A percentile compares a stretch with the other conserved stretches of the same genome.
Conservation (phyloP, 2,888 invertebrate genomes). For the Nipponacmea schrenckii region DNA sequence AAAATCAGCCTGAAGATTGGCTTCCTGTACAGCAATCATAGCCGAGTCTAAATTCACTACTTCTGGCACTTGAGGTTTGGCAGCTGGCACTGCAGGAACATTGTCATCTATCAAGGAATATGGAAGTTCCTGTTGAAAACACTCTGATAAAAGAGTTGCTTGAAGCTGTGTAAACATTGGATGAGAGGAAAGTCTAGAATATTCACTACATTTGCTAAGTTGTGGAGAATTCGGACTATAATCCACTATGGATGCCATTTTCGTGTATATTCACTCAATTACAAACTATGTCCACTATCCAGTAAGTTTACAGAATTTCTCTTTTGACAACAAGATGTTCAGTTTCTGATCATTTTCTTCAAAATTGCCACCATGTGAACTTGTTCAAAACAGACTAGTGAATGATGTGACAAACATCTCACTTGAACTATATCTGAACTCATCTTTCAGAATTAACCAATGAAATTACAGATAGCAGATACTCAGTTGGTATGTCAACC, state of each 20-base stretch:
- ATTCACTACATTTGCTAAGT: not conserved
- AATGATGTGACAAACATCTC: too few species aligned
- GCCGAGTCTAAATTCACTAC: constrained; percentile 34
- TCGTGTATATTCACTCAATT: not conserved
- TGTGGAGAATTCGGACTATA: not conserved
- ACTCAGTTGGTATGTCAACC: too few species aligned
- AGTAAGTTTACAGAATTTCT: too few species aligned
- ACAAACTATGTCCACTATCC: too few species aligned
- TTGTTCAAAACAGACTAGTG: too few species aligned
- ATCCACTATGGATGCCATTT: constrained; percentile 29
- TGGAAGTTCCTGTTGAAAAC: constrained; percentile 33
- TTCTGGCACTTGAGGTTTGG: constrained; percentile 15
- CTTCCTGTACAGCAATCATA: constrained; percentile 55
- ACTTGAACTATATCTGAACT: too few species aligned
- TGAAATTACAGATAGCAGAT: too few species aligned
- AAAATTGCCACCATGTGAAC: too few species aligned
- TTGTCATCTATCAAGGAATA: constrained; percentile 12
- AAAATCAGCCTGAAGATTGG: constrained; percentile 57
- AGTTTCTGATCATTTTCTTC: too few species aligned
- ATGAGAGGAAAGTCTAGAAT: constrained; percentile 41
- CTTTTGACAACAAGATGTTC: too few species aligned
- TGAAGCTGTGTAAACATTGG: constrained; percentile 58
- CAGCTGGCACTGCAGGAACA: constrained; percentile 8
- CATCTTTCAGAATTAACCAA: too few species aligned
- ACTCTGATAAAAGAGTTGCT: constrained; percentile 46